Evolutionary conservation across 2,113 vertebrate species (phyloP).

Genomic region (Anseranas semipalmata): DNA sequence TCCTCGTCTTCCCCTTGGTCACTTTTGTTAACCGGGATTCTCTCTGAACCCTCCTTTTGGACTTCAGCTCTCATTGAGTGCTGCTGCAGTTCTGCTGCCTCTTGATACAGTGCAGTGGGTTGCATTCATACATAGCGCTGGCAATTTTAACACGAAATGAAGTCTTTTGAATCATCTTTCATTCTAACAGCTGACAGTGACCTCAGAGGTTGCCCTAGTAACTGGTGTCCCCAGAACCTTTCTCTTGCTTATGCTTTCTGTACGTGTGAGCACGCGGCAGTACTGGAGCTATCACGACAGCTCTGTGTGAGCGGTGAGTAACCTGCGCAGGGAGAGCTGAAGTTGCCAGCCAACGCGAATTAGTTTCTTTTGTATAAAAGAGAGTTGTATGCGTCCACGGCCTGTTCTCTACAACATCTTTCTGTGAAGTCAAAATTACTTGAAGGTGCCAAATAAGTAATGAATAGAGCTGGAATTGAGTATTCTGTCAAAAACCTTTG

Average conservation of each 20-base stretch:
- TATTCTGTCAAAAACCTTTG: background rate
- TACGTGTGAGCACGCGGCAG: background rate
- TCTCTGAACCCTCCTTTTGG: background rate
- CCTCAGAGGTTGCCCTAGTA: background rate
- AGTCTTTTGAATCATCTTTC: background rate
- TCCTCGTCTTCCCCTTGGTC: fast-evolving
- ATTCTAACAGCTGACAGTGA: background rate
- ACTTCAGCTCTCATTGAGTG: background rate
- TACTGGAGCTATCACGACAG: no score
- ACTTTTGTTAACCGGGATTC: background rate
- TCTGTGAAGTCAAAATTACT: background rate
- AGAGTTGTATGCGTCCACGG: background rate
- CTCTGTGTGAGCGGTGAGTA: no score
- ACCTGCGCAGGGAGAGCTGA: background rate
- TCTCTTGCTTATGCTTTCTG: background rate
- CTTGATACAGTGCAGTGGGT: fast-evolving
- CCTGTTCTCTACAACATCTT: background rate
- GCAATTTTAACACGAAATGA: background rate
- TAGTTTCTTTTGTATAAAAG: background rate
- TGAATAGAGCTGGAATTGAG: background rate
- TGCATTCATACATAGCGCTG: background rate
- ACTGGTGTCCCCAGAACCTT: background rate
- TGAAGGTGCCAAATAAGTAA: background rate
- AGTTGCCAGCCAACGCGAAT: background rate
- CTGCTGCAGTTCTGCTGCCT: background rate